phyloP scores from a whole-genome alignment of 2,797 vertebrate genomes.

The Antennarius maculatus region DNA sequence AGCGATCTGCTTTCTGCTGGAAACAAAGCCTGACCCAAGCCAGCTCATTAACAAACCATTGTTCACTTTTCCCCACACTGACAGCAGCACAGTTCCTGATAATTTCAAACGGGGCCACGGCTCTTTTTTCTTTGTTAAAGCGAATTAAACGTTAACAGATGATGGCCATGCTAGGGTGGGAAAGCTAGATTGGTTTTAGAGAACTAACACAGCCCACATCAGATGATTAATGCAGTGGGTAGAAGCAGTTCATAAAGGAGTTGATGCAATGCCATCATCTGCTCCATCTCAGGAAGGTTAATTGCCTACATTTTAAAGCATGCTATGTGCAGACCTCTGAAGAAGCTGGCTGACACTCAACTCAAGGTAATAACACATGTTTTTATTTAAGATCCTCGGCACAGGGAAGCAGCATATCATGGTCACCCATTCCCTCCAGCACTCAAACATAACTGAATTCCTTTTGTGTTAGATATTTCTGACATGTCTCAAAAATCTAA shows the following conservation, averaged over 20 bases:
- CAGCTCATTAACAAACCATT: constrained; percentile 64
- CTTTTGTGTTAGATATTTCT: constrained; percentile 24
- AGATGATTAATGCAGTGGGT: constrained; percentile 38
- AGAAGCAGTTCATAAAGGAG: constrained; percentile 21
- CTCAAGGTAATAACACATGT: constrained; percentile 39
- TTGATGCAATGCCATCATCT: neutral
- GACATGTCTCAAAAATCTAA: constrained; percentile 30
- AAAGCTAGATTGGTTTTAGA: constrained; percentile 25
- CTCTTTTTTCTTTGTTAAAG: constrained; percentile 18
- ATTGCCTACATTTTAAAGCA: constrained; percentile 5
- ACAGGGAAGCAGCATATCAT: constrained; percentile 42
- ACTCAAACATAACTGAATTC: constrained; percentile 45
- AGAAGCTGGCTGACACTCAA: neutral
- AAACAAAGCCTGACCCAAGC: constrained; percentile 47
- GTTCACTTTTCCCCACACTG: constrained; percentile 35
- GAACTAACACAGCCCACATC: constrained; percentile 9
- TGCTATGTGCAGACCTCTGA: no score
- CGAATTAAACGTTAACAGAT: constrained; percentile 45
- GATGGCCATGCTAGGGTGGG: constrained; percentile 20
- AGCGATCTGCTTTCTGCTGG: constrained; percentile 54
- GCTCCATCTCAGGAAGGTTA: constrained; percentile 19
- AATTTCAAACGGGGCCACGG: constrained; percentile 16
- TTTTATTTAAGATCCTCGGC: constrained; percentile 68
- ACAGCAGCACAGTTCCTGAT: constrained; percentile 31
- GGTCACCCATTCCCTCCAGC: constrained; percentile 30